Evolutionary conservation across 2,888 invertebrate genomes (phyloP).

Genomic region (Cerastoderma edule): DNA sequence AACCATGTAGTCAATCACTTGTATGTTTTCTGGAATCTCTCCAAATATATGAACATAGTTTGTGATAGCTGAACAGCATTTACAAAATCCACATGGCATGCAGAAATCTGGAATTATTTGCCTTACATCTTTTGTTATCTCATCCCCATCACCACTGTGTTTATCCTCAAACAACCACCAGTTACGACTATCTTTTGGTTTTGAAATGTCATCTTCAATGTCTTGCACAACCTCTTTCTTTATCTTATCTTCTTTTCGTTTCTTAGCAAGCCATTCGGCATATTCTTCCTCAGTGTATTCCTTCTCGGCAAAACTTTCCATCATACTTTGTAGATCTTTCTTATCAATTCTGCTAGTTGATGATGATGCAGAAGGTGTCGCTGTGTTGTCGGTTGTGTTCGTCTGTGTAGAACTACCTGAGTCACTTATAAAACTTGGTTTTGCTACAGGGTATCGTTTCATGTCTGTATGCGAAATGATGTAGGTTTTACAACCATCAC

Average conservation of each 20-base stretch:
- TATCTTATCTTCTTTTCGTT: conserved; percentile 43
- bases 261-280: conserved; percentile 51
- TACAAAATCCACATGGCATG: conserved; percentile 59
- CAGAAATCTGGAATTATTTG: background rate
- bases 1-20: conserved; percentile 46
- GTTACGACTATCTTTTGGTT: conserved; percentile 38
- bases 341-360: background rate
- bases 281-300: conserved; percentile 74
- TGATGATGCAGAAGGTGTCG: background rate
- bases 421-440: background rate
- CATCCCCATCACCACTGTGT: background rate
- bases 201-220: conserved; percentile 2
- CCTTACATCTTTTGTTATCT: background rate
- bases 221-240: conserved; percentile 12
- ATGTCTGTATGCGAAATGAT: conserved; percentile 20
- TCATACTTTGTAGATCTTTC: conserved; percentile 28
- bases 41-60: conserved; percentile 56
- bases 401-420: background rate
- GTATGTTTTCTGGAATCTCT: conserved; percentile 52
- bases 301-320: conserved; percentile 67
- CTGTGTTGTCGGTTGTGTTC: background rate
- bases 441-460: conserved; percentile 18
- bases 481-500: conserved; percentile 3
- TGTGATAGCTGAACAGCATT: conserved; percentile 56
- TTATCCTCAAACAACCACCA: conserved; percentile 59